phyloP scores from a whole-genome alignment of 2,113 vertebrate species.

The Trematocara unimaculatum region DNA sequence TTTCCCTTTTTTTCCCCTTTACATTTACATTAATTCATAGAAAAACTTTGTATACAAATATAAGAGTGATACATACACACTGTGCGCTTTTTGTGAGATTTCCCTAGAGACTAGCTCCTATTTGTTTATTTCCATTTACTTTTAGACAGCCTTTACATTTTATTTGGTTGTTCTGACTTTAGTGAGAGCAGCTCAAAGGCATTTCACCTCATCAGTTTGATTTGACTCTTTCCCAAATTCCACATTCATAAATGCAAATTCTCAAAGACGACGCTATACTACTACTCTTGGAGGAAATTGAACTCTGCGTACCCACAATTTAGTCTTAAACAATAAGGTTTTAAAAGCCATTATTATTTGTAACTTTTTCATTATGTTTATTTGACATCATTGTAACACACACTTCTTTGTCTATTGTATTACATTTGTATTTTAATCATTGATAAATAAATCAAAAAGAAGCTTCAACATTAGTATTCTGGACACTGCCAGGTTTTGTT shows the following conservation, averaged over 20 bases:
- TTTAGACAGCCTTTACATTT: not conserved
- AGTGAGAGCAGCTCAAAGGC: not conserved
- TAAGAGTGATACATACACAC: not conserved
- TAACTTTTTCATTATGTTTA: not conserved
- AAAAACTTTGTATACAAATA: not conserved
- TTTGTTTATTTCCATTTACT: not conserved
- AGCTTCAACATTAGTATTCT: not conserved
- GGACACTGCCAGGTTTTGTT: not conserved
- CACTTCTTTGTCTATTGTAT: not conserved
- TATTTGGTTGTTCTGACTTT: not conserved
- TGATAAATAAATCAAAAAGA: not conserved
- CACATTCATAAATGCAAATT: not conserved
- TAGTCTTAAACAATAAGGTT: not conserved
- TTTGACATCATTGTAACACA: not conserved
- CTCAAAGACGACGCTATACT: not conserved
- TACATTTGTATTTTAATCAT: not conserved
- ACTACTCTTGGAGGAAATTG: not conserved
- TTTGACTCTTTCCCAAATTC: not conserved
- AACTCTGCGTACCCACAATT: not conserved
- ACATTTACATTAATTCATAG: not conserved
- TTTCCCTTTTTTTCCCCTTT: not conserved
- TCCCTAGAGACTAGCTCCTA: not conserved
- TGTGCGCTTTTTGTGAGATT: not conserved
- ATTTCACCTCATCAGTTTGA: not conserved
- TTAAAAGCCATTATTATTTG: not conserved